Evolutionary conservation across 2,888 invertebrate genomes (phyloP).

Genomic region (Polyploca ridens): DNA sequence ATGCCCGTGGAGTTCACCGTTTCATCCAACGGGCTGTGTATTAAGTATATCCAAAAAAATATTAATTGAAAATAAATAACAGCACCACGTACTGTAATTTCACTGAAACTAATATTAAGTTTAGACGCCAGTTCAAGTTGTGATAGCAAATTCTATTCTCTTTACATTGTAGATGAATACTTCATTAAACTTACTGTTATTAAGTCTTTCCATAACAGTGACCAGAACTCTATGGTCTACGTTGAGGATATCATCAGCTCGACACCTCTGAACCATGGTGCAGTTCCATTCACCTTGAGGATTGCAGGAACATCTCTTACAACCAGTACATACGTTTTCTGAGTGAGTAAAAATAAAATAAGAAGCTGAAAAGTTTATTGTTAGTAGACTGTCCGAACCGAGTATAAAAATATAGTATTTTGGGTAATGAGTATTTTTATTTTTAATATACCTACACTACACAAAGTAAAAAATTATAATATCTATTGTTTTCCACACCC

Average conservation of each 20-base stretch:
- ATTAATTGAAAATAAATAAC: too few relatives aligned
- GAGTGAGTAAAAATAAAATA: slow-evolving; percentile 10
- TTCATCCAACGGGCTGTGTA: too few relatives aligned
- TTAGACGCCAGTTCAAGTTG: too few relatives aligned
- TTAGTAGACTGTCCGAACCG: not conserved
- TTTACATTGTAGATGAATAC: not conserved
- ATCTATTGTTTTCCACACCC: too few relatives aligned
- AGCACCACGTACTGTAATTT: too few relatives aligned
- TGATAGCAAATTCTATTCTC: too few relatives aligned
- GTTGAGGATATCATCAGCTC: slow-evolving; percentile 23
- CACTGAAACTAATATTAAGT: too few relatives aligned
- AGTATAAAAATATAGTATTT: not conserved
- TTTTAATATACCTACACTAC: too few relatives aligned
- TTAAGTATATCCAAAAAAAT: too few relatives aligned
- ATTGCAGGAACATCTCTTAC: slow-evolving; percentile 51
- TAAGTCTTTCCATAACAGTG: slow-evolving; percentile 46
- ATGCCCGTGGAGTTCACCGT: too few relatives aligned
- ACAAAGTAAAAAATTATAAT: too few relatives aligned
- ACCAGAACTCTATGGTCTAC: slow-evolving; percentile 50
- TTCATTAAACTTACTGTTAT: slow-evolving; percentile 36
- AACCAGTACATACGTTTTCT: slow-evolving; percentile 62
- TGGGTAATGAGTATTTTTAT: too few relatives aligned
- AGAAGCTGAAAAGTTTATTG: not conserved
- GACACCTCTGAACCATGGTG: slow-evolving; percentile 36
- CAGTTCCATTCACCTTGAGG: slow-evolving; percentile 55